Base-by-base conservation (phyloP, 2,113 vertebrate species). In the Erythrolamprus reginae region DNA sequence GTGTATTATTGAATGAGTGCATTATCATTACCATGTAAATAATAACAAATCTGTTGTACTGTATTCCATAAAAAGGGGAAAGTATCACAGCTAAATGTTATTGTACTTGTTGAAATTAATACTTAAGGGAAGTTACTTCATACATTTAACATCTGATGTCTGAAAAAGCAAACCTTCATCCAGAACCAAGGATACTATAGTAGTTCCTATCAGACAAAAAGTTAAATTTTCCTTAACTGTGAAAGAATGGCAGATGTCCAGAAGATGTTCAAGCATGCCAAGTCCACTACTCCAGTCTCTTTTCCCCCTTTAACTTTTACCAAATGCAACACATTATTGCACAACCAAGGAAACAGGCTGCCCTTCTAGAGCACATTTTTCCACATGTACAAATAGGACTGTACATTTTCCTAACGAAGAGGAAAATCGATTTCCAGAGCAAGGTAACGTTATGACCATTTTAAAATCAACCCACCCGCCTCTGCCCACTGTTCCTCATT, bases 261-360 rank as follows among this genome's bases (percentile, higher is more conserved):
- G 93, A 88, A 55, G 50, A 50, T 24, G 94, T 91, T 94, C 93
- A 94, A 94, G 95, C 89, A 90, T 45, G 86, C 88, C 94, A 92
- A 90, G 91, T 88, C 89, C 13, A 17, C 55, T 86, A 52, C 38
- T 77, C 24, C 88, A 91, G 89, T 83, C 88, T 1, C 0, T 89
- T 93, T 88, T 93, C 0, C 88, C 92, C 88, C 93, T 93, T 26
- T 93, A 91, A 89, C 90, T 95, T 93, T 94, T 93, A 94, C 95
- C 96, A 96, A 96, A 88, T 93, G 93, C 95, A 96, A 96, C 93
- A 93, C 96, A 97, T 95, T 96, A 96, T 94, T 95, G 95, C 95
- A 96, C 92, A 94, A 93, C 92, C 93, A 88, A 95, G 94, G 94
- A 94, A 95, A 95, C 92, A 92, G 0, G 83, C 52, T 93, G 93